Percentiles rank a stretch among this genome's conserved stretches.
Conservation (phyloP, 2,888 invertebrate species). For the Prosopocoilus inquinatus region DNA sequence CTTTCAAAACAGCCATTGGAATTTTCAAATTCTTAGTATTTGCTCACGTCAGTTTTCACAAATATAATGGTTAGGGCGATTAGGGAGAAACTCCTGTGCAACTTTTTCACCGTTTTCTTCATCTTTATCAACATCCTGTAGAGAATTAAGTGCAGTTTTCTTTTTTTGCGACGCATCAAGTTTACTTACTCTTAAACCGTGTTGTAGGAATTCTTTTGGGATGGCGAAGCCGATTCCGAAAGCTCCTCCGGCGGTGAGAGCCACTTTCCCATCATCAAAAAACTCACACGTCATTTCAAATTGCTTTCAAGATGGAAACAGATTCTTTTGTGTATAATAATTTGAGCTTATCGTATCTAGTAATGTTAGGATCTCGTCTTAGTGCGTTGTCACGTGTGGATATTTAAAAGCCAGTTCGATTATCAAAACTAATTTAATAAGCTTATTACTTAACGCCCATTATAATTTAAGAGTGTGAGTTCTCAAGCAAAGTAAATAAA, state of each 20-base stretch:
- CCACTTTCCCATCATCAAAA: constrained; percentile 26
- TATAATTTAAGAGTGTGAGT: no score
- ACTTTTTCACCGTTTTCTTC: constrained; percentile 11
- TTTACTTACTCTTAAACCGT: constrained; percentile 27
- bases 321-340: no score
- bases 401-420: no score
- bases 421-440: no score
- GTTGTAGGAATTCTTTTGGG: constrained; percentile 27
- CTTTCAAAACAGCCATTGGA: no score
- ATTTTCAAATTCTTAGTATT: constrained; percentile 17
- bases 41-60: constrained; percentile 16
- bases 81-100: constrained; percentile 7
- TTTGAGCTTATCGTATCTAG: no score
- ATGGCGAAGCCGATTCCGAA: constrained; percentile 32
- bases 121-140: constrained; percentile 21
- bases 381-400: no score
- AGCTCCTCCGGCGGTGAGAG: constrained; percentile 34
- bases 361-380: no score
- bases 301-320: no score
- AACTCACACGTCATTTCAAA: background rate
- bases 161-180: background rate
- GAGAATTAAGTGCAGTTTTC: background rate
- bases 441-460: no score
- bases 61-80: constrained; percentile 17
- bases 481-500: no score